Conservation (phyloP, 1,140 invertebrate species). For the Eubasilissa regina region DNA sequence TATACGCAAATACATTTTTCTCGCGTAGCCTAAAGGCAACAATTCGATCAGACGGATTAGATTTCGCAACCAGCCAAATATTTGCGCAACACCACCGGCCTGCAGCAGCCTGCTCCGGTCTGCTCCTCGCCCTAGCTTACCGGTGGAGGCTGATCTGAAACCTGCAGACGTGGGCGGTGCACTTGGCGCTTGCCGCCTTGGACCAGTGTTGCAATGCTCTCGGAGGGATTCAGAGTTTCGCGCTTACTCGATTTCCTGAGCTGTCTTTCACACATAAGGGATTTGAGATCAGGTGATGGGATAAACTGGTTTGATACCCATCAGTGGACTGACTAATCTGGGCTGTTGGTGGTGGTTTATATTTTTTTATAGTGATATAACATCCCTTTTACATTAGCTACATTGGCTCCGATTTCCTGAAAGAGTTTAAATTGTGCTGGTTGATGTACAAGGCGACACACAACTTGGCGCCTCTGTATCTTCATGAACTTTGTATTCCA, state of each 20-base stretch:
- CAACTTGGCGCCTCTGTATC: too few species aligned
- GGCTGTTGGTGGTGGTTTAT: too few species aligned
- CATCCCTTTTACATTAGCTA: too few species aligned
- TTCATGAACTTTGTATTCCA: too few species aligned
- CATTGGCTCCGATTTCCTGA: too few species aligned
- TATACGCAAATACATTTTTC: too few species aligned
- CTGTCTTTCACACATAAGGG: background rate
- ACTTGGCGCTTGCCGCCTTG: conserved; percentile 10
- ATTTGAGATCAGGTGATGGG: background rate
- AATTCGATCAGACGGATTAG: conserved; percentile 5
- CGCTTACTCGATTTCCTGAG: background rate
- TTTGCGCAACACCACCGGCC: conserved; percentile 15
- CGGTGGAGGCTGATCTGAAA: conserved; percentile 6
- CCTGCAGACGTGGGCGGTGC: conserved; percentile 9
- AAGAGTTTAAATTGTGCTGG: too few species aligned
- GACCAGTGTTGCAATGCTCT: background rate
- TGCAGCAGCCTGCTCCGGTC: background rate
- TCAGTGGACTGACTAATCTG: too few species aligned
- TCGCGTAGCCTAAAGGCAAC: background rate
- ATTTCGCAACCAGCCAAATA: conserved; percentile 12
- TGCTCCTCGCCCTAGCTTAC: background rate
- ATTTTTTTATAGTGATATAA: too few species aligned
- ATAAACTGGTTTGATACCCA: background rate
- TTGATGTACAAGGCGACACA: too few species aligned
- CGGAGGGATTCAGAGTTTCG: background rate